Evolutionary conservation across 2,888 invertebrate genomes (phyloP).

Genomic region (Masnerella sp.): DNA sequence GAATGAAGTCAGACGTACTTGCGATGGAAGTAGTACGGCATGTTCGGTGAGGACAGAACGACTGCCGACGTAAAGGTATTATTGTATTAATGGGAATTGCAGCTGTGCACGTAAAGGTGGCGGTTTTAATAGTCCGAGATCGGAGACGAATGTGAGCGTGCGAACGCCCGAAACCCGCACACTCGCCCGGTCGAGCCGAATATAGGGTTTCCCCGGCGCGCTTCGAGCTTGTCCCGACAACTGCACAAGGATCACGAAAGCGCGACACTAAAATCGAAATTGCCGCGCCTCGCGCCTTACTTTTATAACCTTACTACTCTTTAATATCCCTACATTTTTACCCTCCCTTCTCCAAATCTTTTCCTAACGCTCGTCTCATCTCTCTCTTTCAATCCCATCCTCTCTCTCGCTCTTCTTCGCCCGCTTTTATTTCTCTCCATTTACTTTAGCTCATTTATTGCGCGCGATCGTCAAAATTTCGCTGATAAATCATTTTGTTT

Average conservation of each 20-base stretch:
- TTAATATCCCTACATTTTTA: constrained; percentile 62
- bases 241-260: constrained; percentile 69
- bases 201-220: constrained; percentile 44
- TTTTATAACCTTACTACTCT: constrained; percentile 70
- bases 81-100: too few species aligned
- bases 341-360: constrained; percentile 38
- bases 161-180: constrained; percentile 44
- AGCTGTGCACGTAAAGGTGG: too few species aligned
- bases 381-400: too few species aligned
- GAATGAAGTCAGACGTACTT: too few species aligned
- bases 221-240: constrained; percentile 65
- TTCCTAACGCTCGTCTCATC: constrained; percentile 27
- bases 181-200: constrained; percentile 21
- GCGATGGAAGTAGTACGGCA: too few species aligned
- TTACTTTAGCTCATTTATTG: constrained; percentile 31
- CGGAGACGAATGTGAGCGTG: constrained; percentile 46
- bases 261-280: constrained; percentile 75
- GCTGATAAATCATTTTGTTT: background rate
- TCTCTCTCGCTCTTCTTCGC: too few species aligned
- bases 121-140: constrained; percentile 57
- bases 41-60: too few species aligned
- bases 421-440: constrained; percentile 45
- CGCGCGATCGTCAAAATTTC: background rate
- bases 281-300: constrained; percentile 73
- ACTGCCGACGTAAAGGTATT: too few species aligned